Conservation (phyloP, 2,888 invertebrate genomes). For the Trissolcus japonicus region DNA sequence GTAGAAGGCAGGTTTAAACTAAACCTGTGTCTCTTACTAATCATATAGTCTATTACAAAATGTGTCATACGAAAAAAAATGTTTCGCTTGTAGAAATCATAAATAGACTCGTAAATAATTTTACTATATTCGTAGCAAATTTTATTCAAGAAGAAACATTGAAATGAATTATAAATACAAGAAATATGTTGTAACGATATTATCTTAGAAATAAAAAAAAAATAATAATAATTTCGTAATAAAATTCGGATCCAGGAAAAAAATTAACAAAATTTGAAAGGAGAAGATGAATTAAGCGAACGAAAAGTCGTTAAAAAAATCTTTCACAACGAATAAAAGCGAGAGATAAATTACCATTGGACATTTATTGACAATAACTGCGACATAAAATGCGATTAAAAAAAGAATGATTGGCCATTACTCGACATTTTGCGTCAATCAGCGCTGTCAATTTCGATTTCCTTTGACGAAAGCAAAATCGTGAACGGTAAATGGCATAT, state of each 20-base stretch:
- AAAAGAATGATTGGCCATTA: slow-evolving; percentile 5
- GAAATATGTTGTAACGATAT: no score
- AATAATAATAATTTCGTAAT: no score
- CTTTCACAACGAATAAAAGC: not conserved
- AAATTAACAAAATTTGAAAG: no score
- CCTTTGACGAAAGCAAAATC: slow-evolving; percentile 26
- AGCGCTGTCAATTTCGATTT: slow-evolving; percentile 34
- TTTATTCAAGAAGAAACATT: no score
- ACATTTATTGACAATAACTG: slow-evolving; percentile 16
- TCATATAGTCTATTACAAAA: slow-evolving; percentile 1
- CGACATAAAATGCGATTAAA: not conserved
- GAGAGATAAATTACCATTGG: not conserved
- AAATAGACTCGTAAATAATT: no score
- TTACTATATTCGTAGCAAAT: no score
- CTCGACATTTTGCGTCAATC: slow-evolving; percentile 18
- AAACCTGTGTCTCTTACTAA: slow-evolving; percentile 9
- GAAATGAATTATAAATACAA: no score
- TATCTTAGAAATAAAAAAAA: no score
- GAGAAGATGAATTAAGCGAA: no score
- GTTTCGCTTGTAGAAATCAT: no score
- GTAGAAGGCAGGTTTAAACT: slow-evolving; percentile 15
- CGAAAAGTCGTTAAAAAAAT: not conserved
- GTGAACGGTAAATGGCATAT: slow-evolving; percentile 12
- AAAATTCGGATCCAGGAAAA: no score
- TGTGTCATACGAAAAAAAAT: no score